A percentile compares a stretch with the other conserved stretches of the same genome.
Evolutionary conservation across 2,113 vertebrate species (phyloP).

Genomic region (Elaphurus davidianus): DNA sequence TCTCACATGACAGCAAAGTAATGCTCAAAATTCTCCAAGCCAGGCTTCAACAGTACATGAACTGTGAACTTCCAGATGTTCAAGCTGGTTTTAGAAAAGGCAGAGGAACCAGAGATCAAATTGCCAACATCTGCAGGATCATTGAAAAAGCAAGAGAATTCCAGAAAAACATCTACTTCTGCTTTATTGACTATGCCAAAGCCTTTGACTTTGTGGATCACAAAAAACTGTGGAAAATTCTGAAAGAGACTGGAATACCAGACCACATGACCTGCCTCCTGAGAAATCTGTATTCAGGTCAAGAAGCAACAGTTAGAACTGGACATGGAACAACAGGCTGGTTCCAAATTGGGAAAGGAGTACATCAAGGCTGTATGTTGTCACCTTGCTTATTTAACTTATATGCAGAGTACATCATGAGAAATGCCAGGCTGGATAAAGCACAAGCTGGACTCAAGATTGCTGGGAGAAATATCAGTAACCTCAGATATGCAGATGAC

Average conservation of each 20-base stretch:
- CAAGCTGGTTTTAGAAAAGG: background rate
- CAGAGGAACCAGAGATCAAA: background rate
- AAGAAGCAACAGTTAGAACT: background rate
- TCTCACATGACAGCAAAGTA: background rate
- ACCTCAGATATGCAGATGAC: background rate
- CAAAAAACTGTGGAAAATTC: background rate
- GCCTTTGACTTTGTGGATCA: background rate
- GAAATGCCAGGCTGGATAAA: background rate
- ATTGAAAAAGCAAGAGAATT: background rate
- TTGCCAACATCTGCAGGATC: background rate
- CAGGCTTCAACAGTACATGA: background rate
- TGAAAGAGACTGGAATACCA: background rate
- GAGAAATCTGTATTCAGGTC: background rate
- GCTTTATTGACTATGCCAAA: background rate
- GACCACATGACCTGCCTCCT: too few species aligned
- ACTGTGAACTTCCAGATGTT: background rate
- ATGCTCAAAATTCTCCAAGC: background rate
- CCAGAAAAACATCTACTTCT: background rate
- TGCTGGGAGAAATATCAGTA: background rate
- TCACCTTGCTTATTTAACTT: background rate
- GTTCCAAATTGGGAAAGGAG: background rate
- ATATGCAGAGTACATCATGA: background rate
- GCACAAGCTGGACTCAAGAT: background rate
- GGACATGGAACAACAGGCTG: background rate
- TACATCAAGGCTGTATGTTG: background rate